Evolutionary conservation across 2,797 vertebrate species (phyloP).

Genomic region (Gallinago solitaria): DNA sequence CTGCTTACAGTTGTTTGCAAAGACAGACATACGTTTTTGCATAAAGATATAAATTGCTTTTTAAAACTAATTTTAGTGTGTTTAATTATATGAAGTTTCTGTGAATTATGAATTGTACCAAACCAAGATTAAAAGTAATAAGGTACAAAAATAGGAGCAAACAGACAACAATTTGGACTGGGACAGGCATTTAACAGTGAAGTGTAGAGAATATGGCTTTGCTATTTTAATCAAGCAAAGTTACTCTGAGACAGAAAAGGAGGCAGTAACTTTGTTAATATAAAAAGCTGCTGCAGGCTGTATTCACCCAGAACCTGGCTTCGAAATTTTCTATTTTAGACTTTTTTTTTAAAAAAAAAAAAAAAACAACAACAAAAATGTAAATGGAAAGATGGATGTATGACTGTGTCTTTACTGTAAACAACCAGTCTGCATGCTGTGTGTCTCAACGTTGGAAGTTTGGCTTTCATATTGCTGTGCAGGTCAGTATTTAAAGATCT

Average conservation of each 20-base stretch:
- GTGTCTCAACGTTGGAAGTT: constrained; percentile 53
- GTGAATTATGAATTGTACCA: constrained; percentile 89
- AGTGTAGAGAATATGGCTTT: constrained; percentile 92
- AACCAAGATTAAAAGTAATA: constrained; percentile 88
- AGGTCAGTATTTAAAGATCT: constrained; percentile 75
- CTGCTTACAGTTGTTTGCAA: constrained; percentile 92
- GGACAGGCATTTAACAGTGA: constrained; percentile 84
- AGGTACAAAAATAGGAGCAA: constrained; percentile 84
- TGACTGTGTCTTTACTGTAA: constrained; percentile 62
- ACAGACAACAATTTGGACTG: constrained; percentile 81
- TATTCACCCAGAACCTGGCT: constrained; percentile 70
- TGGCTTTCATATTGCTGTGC: constrained; percentile 79
- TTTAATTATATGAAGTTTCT: constrained; percentile 86
- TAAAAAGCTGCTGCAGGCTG: constrained; percentile 77
- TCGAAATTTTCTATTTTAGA: constrained; percentile 52
- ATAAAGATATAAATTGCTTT: constrained; percentile 93
- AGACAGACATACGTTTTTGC: constrained; percentile 95
- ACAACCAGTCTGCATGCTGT: constrained; percentile 74
- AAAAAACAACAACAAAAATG: neutral
- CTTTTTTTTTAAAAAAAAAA: neutral
- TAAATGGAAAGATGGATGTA: constrained; percentile 59
- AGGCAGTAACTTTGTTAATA: constrained; percentile 81
- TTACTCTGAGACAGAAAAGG: constrained; percentile 77
- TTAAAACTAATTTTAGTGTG: constrained; percentile 89
- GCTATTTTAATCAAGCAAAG: constrained; percentile 83